Evolutionary conservation across 92 coral and sea anemone genomes (phyloP).

Genomic region (Parazoanthus atlanticus): DNA sequence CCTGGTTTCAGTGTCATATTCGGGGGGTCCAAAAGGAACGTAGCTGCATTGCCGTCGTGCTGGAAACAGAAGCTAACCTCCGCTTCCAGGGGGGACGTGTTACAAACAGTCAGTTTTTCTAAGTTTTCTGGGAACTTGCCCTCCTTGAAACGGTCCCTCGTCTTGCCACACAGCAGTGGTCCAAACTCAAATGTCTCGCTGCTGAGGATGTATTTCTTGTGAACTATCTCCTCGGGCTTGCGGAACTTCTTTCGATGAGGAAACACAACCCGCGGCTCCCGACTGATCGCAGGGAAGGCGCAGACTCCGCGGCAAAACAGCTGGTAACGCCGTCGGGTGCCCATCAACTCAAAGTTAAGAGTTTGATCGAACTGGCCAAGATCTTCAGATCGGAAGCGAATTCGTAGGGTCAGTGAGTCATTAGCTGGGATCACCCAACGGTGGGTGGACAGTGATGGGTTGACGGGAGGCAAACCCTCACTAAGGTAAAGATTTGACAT

Average conservation of each 20-base stretch:
- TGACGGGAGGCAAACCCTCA: constrained; percentile 59
- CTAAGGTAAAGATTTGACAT: constrained; percentile 28
- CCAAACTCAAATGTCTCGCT: constrained; percentile 97
- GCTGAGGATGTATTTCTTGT: constrained; percentile 92
- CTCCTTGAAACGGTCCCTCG: constrained; percentile 94
- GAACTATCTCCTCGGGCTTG: constrained; percentile 96
- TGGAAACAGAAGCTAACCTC: constrained; percentile 93
- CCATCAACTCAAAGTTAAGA: constrained; percentile 93
- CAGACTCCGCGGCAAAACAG: constrained; percentile 98
- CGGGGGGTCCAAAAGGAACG: constrained; percentile 93
- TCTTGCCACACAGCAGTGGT: constrained; percentile 93
- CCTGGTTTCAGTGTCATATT: constrained; percentile 90
- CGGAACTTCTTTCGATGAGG: constrained; percentile 94
- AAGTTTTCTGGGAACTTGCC: constrained; percentile 94
- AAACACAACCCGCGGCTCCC: constrained; percentile 97
- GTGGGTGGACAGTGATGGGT: constrained; percentile 79
- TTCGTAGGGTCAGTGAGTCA: constrained; percentile 74
- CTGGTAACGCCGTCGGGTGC: constrained; percentile 97
- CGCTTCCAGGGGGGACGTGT: constrained; percentile 93
- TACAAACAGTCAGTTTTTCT: constrained; percentile 80
- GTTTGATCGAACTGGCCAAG: constrained; percentile 99
- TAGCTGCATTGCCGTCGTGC: constrained; percentile 88
- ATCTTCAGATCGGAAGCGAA: constrained; percentile 94
- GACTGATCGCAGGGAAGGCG: constrained; percentile 96
- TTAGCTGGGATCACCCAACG: constrained; percentile 97